Evolutionary conservation across 2,797 vertebrate genomes (phyloP).

Genomic region (Masticophis lateralis): DNA sequence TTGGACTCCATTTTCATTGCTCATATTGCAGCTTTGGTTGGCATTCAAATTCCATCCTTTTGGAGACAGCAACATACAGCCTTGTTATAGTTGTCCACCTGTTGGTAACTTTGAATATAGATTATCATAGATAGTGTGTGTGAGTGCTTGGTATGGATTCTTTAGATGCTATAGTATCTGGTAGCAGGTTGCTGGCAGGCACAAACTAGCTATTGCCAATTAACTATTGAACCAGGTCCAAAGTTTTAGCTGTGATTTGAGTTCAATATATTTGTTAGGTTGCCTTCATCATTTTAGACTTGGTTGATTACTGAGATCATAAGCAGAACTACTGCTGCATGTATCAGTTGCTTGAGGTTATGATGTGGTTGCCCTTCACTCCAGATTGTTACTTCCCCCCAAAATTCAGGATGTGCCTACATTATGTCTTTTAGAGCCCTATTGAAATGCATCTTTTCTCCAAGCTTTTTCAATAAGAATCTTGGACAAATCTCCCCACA

Average conservation of each 20-base stretch:
- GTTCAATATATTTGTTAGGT: neutral
- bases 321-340: neutral
- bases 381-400: neutral
- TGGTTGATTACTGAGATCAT: neutral
- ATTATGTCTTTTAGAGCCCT: neutral
- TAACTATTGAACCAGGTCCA: neutral
- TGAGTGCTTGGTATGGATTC: neutral
- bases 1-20: neutral
- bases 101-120: neutral
- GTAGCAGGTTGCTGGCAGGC: neutral
- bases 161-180: neutral
- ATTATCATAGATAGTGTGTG: neutral
- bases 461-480: neutral
- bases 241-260: neutral
- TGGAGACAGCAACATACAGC: neutral
- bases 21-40: neutral
- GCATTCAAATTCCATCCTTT: neutral
- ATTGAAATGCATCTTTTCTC: neutral
- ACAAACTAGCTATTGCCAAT: neutral
- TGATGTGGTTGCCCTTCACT: neutral
- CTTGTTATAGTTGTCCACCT: neutral
- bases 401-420: neutral
- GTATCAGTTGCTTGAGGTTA: neutral
- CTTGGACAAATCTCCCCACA: neutral
- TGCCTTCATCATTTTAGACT: neutral